Percentiles rank a stretch among this genome's conserved stretches.
Evolutionary conservation across 2,888 invertebrate genomes (phyloP).

Genomic region (Cephalotes varians): DNA sequence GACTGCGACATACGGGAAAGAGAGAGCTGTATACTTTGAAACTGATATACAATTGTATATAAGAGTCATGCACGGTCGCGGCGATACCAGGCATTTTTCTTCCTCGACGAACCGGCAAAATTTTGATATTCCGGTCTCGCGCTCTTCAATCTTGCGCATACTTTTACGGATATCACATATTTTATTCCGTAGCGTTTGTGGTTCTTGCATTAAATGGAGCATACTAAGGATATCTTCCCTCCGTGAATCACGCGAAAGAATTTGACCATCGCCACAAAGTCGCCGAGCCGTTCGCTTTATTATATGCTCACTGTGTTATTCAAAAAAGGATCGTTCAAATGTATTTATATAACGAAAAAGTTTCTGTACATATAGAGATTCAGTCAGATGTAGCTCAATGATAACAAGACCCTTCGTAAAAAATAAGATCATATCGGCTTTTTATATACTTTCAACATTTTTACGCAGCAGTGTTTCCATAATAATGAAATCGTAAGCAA

Average conservation of each 20-base stretch:
- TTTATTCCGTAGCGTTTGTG: conserved; percentile 51
- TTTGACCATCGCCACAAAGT: conserved; percentile 30
- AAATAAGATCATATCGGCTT: background rate
- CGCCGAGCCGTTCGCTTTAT: conserved; percentile 14
- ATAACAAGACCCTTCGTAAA: conserved; percentile 6
- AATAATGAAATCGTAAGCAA: conserved; percentile 22
- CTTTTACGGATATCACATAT: conserved; percentile 48
- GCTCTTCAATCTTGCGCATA: conserved; percentile 54
- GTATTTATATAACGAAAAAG: background rate
- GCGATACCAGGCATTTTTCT: conserved; percentile 54
- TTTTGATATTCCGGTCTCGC: conserved; percentile 61
- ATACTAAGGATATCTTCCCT: conserved; percentile 41
- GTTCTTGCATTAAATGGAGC: conserved; percentile 59
- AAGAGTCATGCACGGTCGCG: conserved; percentile 34
- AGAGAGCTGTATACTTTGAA: conserved; percentile 47
- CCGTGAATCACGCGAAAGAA: conserved; percentile 46
- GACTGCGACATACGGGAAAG: background rate
- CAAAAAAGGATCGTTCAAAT: conserved; percentile 2
- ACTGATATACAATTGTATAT: conserved; percentile 44
- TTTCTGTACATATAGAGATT: background rate
- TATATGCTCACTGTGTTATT: conserved; percentile 13
- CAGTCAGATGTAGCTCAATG: too few species aligned
- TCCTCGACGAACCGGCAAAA: conserved; percentile 52
- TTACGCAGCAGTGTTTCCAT: background rate
- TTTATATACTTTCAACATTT: conserved; percentile 9